These are phyloP conservation scores for Aphelinus certus DNA, from an alignment of 1,140 invertebrate genomes.

Conservation along the genomic window DNA sequence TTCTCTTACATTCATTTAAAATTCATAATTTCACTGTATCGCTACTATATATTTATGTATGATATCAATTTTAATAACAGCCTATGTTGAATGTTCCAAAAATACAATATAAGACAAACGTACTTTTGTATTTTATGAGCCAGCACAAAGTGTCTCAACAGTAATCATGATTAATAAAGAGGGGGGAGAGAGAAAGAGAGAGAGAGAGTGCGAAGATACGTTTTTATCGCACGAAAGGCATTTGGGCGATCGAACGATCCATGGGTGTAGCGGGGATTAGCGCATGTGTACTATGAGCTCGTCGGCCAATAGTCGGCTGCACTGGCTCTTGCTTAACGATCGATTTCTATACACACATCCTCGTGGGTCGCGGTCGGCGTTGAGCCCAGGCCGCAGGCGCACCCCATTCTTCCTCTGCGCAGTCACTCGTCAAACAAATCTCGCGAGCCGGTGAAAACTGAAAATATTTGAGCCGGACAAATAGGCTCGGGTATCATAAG, in stretches of 20 bases:
- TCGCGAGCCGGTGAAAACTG: slow-evolving; percentile 50
- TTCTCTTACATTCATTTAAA: too few relatives aligned
- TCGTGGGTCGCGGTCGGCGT: slow-evolving; percentile 30
- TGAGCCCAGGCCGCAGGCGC: slow-evolving; percentile 32
- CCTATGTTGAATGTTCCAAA: too few relatives aligned
- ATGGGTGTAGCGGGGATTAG: slow-evolving; percentile 5
- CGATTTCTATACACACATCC: slow-evolving; percentile 60
- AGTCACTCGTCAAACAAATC: slow-evolving; percentile 52
- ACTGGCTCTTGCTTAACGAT: slow-evolving; percentile 19
- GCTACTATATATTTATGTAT: too few relatives aligned
- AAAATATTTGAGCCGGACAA: slow-evolving; percentile 57
- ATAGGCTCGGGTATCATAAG: slow-evolving; percentile 52
- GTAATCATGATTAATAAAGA: slow-evolving; percentile 12
- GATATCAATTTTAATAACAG: too few relatives aligned
- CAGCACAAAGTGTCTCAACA: slow-evolving; percentile 22
- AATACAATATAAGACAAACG: not conserved
- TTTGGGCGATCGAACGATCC: slow-evolving; percentile 21
- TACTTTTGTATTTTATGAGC: slow-evolving; percentile 1
- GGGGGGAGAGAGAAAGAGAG: slow-evolving; percentile 35
- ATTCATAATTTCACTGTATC: too few relatives aligned
- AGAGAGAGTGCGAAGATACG: slow-evolving; percentile 21
- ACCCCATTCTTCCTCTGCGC: slow-evolving; percentile 45
- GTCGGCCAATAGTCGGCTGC: too few relatives aligned
- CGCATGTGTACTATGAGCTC: not conserved
- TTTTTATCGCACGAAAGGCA: not conserved